Base-by-base conservation (phyloP, 2,888 invertebrate genomes). In the Diploptera punctata region DNA sequence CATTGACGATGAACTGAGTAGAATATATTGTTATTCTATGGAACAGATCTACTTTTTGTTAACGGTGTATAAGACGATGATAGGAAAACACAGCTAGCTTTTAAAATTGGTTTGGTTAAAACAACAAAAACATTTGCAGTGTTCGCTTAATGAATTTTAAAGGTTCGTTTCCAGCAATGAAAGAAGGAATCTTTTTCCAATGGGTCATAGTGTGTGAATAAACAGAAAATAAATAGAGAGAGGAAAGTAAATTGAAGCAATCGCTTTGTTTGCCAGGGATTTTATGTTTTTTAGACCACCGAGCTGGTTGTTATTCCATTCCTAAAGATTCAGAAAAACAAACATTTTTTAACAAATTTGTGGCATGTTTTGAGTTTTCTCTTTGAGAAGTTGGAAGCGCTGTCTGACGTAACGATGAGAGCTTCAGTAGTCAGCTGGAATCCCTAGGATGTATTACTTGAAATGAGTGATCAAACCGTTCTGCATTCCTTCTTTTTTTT, bases 31-130 rank as follows among this genome's bases (percentile, higher is more conserved):
- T n/a, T n/a, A n/a, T n/a, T n/a, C n/a, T n/a, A n/a, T n/a, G n/a
- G n/a, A n/a, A n/a, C n/a, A n/a, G n/a, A n/a, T n/a, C n/a, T n/a
- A n/a, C n/a, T n/a, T n/a, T n/a, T n/a, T n/a, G n/a, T n/a, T n/a
- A n/a, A n/a, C n/a, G n/a, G n/a, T n/a, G n/a, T n/a, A n/a, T n/a
- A n/a, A n/a, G n/a, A n/a, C n/a, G n/a, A n/a, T n/a, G n/a, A n/a
- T n/a, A n/a, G n/a, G n/a, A n/a, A n/a, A n/a, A n/a, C n/a, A n/a
- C n/a, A n/a, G n/a, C n/a, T n/a, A n/a, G n/a, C n/a, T n/a, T n/a
- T n/a, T n/a, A n/a, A n/a, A n/a, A 52, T 52, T 52, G 52, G 52
- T 52, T 52, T 52, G 52, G 52, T 21, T 52, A 24, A 52, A 13
- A 13, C 52, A 10, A 52, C 52, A 21, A 24, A 52, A 52, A 24